These are phyloP conservation scores for Darevskia mixta DNA, from an alignment of 2,797 vertebrate genomes.

Conservation along the genomic window DNA sequence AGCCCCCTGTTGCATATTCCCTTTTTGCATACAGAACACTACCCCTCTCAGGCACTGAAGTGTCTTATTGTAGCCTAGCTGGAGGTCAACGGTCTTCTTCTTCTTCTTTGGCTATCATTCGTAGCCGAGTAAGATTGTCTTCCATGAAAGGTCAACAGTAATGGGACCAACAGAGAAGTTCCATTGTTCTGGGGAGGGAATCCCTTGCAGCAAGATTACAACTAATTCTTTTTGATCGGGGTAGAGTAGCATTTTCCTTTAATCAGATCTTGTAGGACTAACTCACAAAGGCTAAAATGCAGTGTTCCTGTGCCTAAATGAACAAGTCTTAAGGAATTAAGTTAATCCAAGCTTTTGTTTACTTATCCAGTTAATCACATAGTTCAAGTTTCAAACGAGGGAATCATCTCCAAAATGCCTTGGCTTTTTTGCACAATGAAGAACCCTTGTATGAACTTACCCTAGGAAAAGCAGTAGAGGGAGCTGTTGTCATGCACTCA, in stretches of 20 bases:
- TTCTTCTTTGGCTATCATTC: too few relatives aligned
- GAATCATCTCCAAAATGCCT: rapidly evolving
- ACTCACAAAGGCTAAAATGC: not conserved
- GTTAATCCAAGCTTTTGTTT: not conserved
- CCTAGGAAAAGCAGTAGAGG: slow-evolving; percentile 49
- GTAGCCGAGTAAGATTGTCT: too few relatives aligned
- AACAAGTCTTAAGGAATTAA: not conserved
- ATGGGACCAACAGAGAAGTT: not conserved
- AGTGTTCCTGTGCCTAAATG: not conserved
- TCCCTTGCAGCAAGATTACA: not conserved
- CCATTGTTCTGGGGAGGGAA: not conserved
- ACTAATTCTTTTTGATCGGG: not conserved
- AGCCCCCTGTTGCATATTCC: not conserved
- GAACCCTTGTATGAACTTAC: not conserved
- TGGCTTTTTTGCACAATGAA: rapidly evolving
- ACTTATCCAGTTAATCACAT: not conserved
- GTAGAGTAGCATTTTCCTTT: not conserved
- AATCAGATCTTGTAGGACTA: not conserved
- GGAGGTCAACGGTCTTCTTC: not conserved
- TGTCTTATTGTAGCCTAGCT: not conserved
- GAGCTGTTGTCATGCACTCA: slow-evolving; percentile 42
- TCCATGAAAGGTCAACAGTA: not conserved
- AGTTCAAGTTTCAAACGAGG: rapidly evolving
- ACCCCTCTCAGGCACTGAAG: not conserved
- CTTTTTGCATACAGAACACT: not conserved